These are phyloP conservation scores for Dynastes tityus DNA, from an alignment of 2,888 invertebrate genomes.

Conservation along the genomic window DNA sequence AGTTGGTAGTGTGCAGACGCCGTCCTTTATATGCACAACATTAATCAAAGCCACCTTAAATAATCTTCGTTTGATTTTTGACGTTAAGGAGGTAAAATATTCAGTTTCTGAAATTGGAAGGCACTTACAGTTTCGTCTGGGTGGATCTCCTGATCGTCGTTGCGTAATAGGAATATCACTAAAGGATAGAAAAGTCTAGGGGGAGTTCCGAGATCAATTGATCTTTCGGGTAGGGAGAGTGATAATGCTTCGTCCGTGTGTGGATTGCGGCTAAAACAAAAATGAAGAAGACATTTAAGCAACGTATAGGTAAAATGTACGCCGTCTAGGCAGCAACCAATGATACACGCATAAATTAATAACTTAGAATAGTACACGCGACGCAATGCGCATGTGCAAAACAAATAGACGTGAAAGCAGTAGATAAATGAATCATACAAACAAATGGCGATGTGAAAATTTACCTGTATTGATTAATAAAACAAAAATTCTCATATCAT, in stretches of 20 bases:
- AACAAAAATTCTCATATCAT: too few species aligned
- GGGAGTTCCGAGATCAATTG: slow-evolving; percentile 80
- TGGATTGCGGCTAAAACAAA: slow-evolving; percentile 74
- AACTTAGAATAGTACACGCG: too few species aligned
- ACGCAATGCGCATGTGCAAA: too few species aligned
- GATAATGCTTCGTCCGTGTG: slow-evolving; percentile 79
- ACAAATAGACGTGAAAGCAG: too few species aligned
- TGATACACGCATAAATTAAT: too few species aligned
- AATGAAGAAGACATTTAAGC: not conserved
- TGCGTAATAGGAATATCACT: slow-evolving; percentile 82
- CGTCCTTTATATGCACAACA: slow-evolving; percentile 88
- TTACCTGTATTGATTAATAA: too few species aligned
- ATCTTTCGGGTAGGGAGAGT: slow-evolving; percentile 76
- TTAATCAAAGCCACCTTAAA: slow-evolving; percentile 86
- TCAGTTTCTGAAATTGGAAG: slow-evolving; percentile 36
- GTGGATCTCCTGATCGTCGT: slow-evolving; percentile 76
- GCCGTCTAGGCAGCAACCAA: too few species aligned
- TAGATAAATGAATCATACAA: too few species aligned
- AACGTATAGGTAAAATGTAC: too few species aligned
- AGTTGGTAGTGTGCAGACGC: slow-evolving; percentile 85
- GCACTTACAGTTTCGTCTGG: slow-evolving; percentile 83
- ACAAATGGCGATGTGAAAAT: too few species aligned
- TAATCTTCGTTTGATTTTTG: slow-evolving; percentile 45
- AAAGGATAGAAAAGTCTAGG: slow-evolving; percentile 85
- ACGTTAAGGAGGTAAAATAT: slow-evolving; percentile 28